phyloP scores from a whole-genome alignment of 2,113 vertebrate genomes.

The Cryptomyrus ogoouensis region DNA sequence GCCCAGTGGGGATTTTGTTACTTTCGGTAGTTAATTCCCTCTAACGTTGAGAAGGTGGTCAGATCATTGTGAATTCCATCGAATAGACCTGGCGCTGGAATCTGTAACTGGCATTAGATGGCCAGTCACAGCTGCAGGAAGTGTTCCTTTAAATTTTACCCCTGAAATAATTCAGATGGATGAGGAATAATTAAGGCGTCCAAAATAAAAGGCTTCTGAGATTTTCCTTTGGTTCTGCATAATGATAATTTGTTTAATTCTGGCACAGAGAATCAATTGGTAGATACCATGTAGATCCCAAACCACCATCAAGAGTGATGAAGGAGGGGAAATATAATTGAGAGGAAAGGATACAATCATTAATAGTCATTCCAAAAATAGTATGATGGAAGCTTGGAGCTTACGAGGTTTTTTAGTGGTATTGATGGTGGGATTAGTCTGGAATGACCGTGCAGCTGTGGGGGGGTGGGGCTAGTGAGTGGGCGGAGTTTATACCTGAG shows the following conservation, averaged over 20 bases:
- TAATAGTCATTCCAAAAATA: slow-evolving; percentile 50
- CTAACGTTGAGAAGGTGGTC: background rate
- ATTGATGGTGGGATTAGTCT: slow-evolving; percentile 16
- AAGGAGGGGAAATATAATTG: slow-evolving; percentile 24
- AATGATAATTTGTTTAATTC: slow-evolving; percentile 34
- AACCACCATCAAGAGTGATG: slow-evolving; percentile 20
- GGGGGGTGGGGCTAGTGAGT: background rate
- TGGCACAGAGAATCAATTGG: slow-evolving; percentile 32
- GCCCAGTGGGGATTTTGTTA: slow-evolving; percentile 1
- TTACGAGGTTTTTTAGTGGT: slow-evolving; percentile 38
- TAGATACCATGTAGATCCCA: slow-evolving; percentile 4
- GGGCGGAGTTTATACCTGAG: background rate
- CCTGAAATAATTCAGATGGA: slow-evolving; percentile 26
- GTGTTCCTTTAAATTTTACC: slow-evolving; percentile 13
- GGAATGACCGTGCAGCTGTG: slow-evolving; percentile 19
- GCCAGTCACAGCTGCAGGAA: background rate
- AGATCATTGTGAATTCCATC: background rate
- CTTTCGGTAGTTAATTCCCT: background rate
- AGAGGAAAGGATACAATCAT: slow-evolving; percentile 44
- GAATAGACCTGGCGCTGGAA: background rate
- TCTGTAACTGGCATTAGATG: background rate
- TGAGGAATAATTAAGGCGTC: slow-evolving; percentile 26
- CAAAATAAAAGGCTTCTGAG: slow-evolving; percentile 22
- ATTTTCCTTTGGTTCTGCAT: slow-evolving; percentile 7
- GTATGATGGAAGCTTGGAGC: slow-evolving; percentile 31